Base-by-base conservation (phyloP, 64 coral and sea anemone genomes). In the Montipora capricornis region DNA sequence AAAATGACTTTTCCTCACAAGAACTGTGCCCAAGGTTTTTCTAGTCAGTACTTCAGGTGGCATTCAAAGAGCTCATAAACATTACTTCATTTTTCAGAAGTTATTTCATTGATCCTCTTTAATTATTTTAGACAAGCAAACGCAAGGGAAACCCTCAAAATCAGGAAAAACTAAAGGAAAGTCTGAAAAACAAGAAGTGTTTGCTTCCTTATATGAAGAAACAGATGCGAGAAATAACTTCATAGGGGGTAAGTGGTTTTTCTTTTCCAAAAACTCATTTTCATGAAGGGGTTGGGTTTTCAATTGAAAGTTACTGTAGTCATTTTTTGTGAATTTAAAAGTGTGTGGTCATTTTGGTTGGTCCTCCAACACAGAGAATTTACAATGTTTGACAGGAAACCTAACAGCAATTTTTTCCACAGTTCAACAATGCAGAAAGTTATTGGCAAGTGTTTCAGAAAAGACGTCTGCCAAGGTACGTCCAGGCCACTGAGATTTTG, bases 401-500 rank as follows among this genome's bases (percentile, higher is more conserved):
- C 29, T 37, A 37, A 37, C 29, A 37, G 29, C 29, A 37, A 57
- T 8, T 57, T 11, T 71, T 68, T 86, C 37, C 10, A 71, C 62
- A 86, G 82, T 86, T 86, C 82, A 86, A 73, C 62, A 86, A 86
- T 86, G 82, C 82, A 71, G 82, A 49, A 86, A 71, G 82, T 73
- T 86, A 12, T 20, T 86, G 19, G 62, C 82, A 86, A 86, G 82
- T 48, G 62, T 86, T 2, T 73, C 82, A 50, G 17, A 12, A 49
- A 86, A 86, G 66, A 86, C 70, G 64, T 86, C 82, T 50, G 82
- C 82, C 44, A 86, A 86, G 82, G 82, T 86, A 57, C 29, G 29
- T 37, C 29, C 29, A 37, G 29, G 29, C 29, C 29, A 1, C 29
- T 37, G 29, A 37, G 29, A 37, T 37, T 37, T 37, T 37, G 29